A percentile compares a stretch with the other conserved stretches of the same genome.
Conservation (phyloP, 2,888 invertebrate genomes). For the Theodoxus fluviatilis region DNA sequence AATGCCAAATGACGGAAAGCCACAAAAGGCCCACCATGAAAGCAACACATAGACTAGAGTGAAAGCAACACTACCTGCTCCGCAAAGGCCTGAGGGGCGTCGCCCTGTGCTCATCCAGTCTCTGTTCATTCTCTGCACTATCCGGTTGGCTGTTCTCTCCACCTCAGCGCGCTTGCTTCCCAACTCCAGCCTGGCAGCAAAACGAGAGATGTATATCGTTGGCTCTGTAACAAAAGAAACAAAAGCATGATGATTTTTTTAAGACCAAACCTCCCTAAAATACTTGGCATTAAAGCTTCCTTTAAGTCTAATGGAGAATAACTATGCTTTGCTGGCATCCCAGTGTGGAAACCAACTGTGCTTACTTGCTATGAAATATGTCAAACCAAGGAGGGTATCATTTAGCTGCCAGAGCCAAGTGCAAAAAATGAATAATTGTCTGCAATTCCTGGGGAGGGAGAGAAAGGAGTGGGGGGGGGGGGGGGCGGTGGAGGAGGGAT, state of each 20-base stretch:
- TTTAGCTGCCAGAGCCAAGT: no score
- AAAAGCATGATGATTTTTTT: neutral
- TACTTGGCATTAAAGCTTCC: no score
- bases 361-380: no score
- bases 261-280: no score
- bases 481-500: no score
- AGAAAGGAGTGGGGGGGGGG: no score
- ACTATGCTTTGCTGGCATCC: no score
- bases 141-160: slow-evolving; percentile 88
- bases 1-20: neutral
- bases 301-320: no score
- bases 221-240: slow-evolving; percentile 75
- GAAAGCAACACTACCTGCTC: slow-evolving; percentile 77
- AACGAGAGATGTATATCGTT: slow-evolving; percentile 92
- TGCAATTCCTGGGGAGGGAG: no score
- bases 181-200: slow-evolving; percentile 90
- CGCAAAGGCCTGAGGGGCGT: slow-evolving; percentile 95
- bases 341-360: no score
- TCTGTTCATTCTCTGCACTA: slow-evolving; percentile 96
- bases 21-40: neutral
- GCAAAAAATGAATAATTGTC: no score
- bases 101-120: slow-evolving; percentile 97
- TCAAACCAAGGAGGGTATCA: no score
- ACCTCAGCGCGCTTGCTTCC: slow-evolving; percentile 93
- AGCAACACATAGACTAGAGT: neutral